These are phyloP conservation scores for Philopedon plagiatum DNA, from an alignment of 2,888 invertebrate species.

Conservation along the genomic window DNA sequence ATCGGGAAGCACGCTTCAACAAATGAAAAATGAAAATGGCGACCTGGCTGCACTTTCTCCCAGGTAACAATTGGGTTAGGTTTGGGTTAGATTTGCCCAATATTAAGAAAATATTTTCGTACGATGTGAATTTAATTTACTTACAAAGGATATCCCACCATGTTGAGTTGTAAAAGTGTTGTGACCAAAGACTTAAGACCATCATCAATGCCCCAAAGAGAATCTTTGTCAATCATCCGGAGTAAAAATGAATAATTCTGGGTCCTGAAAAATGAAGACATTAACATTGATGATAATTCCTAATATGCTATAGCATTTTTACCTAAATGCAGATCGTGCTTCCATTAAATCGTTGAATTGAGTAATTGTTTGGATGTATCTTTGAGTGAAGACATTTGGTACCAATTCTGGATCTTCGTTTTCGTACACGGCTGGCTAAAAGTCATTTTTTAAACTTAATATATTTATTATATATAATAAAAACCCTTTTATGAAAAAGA, in stretches of 20 bases:
- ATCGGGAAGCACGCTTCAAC: conserved; percentile 78
- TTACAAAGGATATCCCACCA: conserved; percentile 68
- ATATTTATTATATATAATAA: no score
- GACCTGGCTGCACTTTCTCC: no score
- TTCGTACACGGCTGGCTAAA: conserved; percentile 53
- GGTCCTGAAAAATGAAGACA: conserved; percentile 67
- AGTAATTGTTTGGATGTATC: conserved; percentile 73
- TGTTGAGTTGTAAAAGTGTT: conserved; percentile 75
- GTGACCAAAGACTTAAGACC: conserved; percentile 82
- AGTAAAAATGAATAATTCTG: conserved; percentile 81
- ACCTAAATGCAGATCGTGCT: conserved; percentile 80
- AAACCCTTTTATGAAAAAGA: no score
- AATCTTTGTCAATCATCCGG: conserved; percentile 85
- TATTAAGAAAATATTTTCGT: no score
- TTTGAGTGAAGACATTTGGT: conserved; percentile 73
- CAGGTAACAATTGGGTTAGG: no score
- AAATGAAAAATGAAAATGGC: neutral
- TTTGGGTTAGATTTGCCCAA: no score
- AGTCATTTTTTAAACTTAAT: conserved; percentile 6
- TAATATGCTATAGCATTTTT: conserved; percentile 22
- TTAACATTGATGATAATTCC: neutral
- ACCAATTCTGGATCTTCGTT: conserved; percentile 72
- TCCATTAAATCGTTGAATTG: conserved; percentile 78
- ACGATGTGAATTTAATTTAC: conserved; percentile 42
- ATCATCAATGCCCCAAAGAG: conserved; percentile 78